Evolutionary conservation across 1,140 invertebrate species (phyloP).

Genomic region (Drosophila ironensis): DNA sequence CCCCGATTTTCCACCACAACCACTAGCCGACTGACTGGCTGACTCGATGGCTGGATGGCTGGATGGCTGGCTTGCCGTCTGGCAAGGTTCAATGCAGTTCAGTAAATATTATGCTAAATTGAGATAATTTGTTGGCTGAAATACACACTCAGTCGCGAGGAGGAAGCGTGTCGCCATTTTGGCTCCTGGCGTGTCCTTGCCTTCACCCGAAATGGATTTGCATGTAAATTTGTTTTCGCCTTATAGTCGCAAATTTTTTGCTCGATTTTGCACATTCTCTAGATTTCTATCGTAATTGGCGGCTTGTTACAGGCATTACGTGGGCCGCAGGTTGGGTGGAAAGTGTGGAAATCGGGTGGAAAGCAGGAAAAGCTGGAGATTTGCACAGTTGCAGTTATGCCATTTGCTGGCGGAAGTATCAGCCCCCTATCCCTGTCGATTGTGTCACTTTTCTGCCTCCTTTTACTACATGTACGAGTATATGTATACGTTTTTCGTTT

Average conservation of each 20-base stretch:
- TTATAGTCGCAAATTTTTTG: constrained; percentile 73
- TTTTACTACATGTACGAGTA: no score
- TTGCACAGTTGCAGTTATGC: constrained; percentile 5
- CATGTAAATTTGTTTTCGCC: constrained; percentile 75
- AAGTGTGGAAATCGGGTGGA: not conserved
- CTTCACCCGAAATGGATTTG: constrained; percentile 54
- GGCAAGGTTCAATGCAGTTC: constrained; percentile 72
- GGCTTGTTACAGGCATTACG: constrained; percentile 55
- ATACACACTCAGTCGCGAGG: constrained; percentile 21
- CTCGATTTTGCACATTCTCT: constrained; percentile 76
- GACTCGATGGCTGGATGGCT: constrained; percentile 14
- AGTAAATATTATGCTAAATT: constrained; percentile 79
- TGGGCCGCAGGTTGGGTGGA: not conserved
- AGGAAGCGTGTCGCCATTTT: constrained; percentile 45
- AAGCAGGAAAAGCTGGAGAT: constrained; percentile 2
- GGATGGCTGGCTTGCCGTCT: constrained; percentile 2
- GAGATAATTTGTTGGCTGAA: constrained; percentile 72
- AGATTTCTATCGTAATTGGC: constrained; percentile 77
- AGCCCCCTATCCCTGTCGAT: constrained; percentile 20
- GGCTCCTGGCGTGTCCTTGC: constrained; percentile 47
- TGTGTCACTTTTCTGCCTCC: no score
- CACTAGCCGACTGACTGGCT: not conserved
- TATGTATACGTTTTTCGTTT: no score
- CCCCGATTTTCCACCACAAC: not conserved
- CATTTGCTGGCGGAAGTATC: constrained; percentile 9